phyloP scores from a whole-genome alignment of 2,797 vertebrate species.

The Hypotaenidia okinawae region DNA sequence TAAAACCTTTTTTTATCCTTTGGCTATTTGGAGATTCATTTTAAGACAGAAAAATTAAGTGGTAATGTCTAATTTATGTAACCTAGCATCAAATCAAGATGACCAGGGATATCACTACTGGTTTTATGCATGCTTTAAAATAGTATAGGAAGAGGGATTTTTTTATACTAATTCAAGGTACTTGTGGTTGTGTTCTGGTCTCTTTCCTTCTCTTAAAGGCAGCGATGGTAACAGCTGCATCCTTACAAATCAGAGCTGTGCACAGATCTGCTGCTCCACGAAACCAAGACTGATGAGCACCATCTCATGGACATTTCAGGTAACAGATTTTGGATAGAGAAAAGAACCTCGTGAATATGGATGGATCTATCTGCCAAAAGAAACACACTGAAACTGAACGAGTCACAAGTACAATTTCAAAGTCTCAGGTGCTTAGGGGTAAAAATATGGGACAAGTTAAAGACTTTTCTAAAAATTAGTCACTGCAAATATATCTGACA shows the following conservation, averaged over 20 bases:
- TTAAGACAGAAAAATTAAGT: background rate
- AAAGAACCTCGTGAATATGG: background rate
- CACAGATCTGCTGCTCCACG: background rate
- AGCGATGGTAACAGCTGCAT: background rate
- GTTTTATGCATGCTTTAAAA: background rate
- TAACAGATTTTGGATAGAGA: background rate
- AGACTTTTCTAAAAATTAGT: background rate
- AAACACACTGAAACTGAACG: background rate
- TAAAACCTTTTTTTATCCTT: background rate
- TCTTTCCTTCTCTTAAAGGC: background rate
- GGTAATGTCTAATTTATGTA: background rate
- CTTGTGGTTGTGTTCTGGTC: rapidly evolving
- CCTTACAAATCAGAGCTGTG: background rate
- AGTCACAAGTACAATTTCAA: background rate
- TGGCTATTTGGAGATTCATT: background rate
- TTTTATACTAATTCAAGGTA: background rate
- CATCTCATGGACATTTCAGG: constrained; percentile 64
- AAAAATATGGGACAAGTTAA: background rate
- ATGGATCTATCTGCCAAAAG: background rate
- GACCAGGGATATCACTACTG: background rate
- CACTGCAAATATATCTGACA: background rate
- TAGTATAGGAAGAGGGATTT: background rate
- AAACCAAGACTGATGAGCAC: constrained; percentile 68
- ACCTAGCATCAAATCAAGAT: background rate
- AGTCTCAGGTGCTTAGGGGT: background rate